Evolutionary conservation across 2,888 invertebrate species (phyloP), one percentile per base, ranked within the genome.

Genomic region (Anorthoa munda): DNA sequence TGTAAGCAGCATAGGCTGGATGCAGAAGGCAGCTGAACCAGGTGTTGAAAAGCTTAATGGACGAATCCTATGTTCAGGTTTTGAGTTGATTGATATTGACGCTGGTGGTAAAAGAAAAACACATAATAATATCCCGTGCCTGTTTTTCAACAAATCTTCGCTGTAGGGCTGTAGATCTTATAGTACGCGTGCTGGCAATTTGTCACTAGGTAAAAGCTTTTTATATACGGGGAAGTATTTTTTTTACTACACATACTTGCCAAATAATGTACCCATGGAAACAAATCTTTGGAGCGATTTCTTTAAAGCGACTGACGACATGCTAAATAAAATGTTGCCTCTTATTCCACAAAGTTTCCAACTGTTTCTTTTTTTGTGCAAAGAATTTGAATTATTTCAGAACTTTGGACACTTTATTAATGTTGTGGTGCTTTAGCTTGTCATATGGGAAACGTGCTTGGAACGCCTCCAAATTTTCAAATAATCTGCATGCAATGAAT

Each of bases 401-500:
- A 77, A 82, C 73, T 86, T 77, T 58, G 68, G 75, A 86, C 77
- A 80, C 77, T 75, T 75, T 75, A 86, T 76, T 72, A 78, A 82
- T 85, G 86, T 78, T 72, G 83, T 75, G 85, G 81, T 77, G 75
- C 72, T 85, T 72, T 61, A 75, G 80, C 79, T 77, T 85, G 85
- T 85, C 85, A 81, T 80, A 78, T 75, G 78, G 72, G 65, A 85
- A 85, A 77, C 83, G 81, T 84, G 85, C 61, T 85, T 85, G 85
- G 85, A 85, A 73, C 85, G 67, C 51, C 77, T 85, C 85, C 85
- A 85, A 85, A 77, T 73, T 78, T 85, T 86, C 80, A 86, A 85
- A 85, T 85, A 86, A 86, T 84, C 75, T 78, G 77, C 82, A 85
- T 78, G 85, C 85, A 84, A 86, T 82, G 77, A 85, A 72, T 80